A percentile compares a stretch with the other conserved stretches of the same genome.
phyloP scores from a whole-genome alignment of 2,888 invertebrate species.

The Petrolisthes cinctipes region DNA sequence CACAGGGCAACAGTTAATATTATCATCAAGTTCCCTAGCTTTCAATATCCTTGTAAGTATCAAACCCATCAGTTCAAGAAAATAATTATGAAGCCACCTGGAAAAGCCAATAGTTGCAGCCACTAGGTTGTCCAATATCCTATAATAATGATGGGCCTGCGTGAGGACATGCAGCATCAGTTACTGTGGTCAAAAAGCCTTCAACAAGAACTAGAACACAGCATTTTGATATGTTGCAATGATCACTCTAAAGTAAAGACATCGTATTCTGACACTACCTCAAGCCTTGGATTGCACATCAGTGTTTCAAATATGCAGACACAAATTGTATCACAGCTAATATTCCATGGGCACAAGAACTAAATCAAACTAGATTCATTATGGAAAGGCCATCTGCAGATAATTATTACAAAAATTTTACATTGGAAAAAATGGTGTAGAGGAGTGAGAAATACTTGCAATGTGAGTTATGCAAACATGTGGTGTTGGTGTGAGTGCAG shows the following conservation, averaged over 20 bases:
- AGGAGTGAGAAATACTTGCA: constrained; percentile 41
- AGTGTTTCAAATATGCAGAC: neutral
- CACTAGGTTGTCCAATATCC: no score
- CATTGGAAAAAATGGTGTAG: constrained; percentile 19
- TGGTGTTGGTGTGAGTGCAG: constrained; percentile 41
- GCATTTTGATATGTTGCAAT: constrained; percentile 7
- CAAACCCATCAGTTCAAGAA: no score
- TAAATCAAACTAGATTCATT: constrained; percentile 4
- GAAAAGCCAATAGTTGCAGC: no score
- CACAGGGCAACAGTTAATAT: no score
- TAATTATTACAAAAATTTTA: neutral
- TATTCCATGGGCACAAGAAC: constrained; percentile 42
- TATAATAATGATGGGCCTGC: no score
- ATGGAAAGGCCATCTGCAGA: neutral
- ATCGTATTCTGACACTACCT: constrained; percentile 58
- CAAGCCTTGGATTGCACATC: constrained; percentile 33
- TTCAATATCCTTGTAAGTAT: no score
- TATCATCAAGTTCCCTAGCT: no score
- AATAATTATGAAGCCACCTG: no score
- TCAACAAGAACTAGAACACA: neutral
- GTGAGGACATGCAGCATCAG: no score
- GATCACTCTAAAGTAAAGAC: constrained; percentile 21
- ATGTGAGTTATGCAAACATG: constrained; percentile 32
- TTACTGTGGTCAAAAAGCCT: neutral
- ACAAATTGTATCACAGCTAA: constrained; percentile 14